Conservation (phyloP, 1,140 invertebrate genomes). For the Drosophila pallidifrons region DNA sequence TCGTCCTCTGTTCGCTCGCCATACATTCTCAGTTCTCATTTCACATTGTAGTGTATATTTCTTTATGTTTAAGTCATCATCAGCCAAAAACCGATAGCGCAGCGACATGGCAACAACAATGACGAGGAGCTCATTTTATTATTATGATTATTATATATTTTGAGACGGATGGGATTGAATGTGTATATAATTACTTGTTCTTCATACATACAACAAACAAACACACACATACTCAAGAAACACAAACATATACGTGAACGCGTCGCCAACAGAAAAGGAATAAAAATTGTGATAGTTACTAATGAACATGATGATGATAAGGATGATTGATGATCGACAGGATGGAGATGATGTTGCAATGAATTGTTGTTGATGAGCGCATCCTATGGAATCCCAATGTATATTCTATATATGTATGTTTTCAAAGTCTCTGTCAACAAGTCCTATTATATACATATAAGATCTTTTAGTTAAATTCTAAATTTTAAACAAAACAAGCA, state of each 20-base stretch:
- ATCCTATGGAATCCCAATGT: conserved; percentile 5
- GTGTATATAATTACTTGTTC: conserved; percentile 33
- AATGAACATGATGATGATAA: conserved; percentile 22
- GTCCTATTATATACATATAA: conserved; percentile 37
- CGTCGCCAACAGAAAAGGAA: conserved; percentile 39
- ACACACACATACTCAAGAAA: conserved; percentile 10
- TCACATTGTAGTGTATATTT: conserved; percentile 65
- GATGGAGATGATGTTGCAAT: conserved; percentile 3
- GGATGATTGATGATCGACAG: conserved; percentile 7
- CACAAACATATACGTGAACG: conserved; percentile 8
- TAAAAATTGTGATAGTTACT: conserved; percentile 52
- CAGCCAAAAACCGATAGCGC: not conserved
- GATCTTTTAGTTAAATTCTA: conserved; percentile 47
- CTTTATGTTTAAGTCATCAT: conserved; percentile 65
- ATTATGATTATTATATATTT: conserved; percentile 14
- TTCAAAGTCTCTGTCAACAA: conserved; percentile 32
- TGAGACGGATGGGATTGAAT: conserved; percentile 20
- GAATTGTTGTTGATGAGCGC: not conserved
- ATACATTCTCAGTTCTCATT: conserved; percentile 22
- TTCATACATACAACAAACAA: conserved; percentile 16
- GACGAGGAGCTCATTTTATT: not conserved
- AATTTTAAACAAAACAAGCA: conserved; percentile 19
- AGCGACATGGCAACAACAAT: conserved; percentile 33
- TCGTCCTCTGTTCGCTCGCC: conserved; percentile 31
- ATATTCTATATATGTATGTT: conserved; percentile 15